Evolutionary conservation across 2,797 vertebrate genomes (phyloP).

Genomic region (Danio choprae): DNA sequence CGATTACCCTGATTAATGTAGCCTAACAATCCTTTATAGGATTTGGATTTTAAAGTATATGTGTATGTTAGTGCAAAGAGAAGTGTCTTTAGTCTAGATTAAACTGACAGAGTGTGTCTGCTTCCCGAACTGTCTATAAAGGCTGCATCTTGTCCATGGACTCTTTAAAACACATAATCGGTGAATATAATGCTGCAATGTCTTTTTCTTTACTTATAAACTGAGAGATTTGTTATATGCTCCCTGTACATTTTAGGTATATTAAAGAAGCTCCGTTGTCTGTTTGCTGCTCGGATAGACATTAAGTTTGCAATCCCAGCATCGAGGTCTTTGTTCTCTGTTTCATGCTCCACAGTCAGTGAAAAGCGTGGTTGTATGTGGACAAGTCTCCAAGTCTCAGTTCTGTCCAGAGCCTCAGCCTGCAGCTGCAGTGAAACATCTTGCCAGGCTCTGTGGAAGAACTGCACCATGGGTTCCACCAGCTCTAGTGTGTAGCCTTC

Average conservation of each 20-base stretch:
- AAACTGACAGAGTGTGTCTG: no score
- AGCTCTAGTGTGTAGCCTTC: conserved; percentile 68
- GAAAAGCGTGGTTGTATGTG: conserved; percentile 67
- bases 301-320: conserved; percentile 49
- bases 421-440: conserved; percentile 77
- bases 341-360: conserved; percentile 68
- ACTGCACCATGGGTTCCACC: conserved; percentile 72
- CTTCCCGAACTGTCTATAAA: not conserved
- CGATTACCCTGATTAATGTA: no score
- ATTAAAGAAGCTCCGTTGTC: conserved; percentile 68
- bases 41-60: no score
- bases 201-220: conserved; percentile 15
- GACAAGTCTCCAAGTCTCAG: conserved; percentile 58
- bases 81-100: no score
- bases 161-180: not conserved
- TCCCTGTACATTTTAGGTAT: conserved; percentile 50
- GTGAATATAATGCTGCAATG: not conserved
- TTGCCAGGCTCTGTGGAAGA: conserved; percentile 72
- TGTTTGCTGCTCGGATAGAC: conserved; percentile 58
- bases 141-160: not conserved
- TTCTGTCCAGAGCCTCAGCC: conserved; percentile 55
- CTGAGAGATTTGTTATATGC: conserved; percentile 12
- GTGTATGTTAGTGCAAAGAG: no score
- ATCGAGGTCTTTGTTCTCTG: conserved; percentile 22
- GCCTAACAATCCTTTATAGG: no score